phyloP scores from a whole-genome alignment of 1,140 invertebrate genomes.

The Drosophila ogumai region DNA sequence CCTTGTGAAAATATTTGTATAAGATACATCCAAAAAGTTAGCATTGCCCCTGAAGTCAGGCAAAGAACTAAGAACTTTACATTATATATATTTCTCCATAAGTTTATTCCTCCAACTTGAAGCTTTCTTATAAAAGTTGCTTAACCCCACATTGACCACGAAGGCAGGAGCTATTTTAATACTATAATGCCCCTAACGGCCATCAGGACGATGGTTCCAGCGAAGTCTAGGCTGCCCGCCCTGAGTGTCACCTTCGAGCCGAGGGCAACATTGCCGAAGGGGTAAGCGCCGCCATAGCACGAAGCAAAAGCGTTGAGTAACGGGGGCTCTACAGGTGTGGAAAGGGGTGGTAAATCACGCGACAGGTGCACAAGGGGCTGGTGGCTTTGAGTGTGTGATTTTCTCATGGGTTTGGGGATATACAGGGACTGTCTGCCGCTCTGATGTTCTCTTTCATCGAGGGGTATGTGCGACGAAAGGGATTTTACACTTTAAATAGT shows the following conservation, averaged over 20 bases:
- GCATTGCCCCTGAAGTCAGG: conserved; percentile 19
- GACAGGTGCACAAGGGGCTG: conserved; percentile 14
- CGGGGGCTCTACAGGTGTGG: not conserved
- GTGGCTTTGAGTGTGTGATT: not conserved
- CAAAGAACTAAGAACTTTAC: not conserved
- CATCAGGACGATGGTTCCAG: conserved; percentile 1
- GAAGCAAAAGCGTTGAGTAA: not conserved
- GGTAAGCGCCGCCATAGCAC: conserved; percentile 15
- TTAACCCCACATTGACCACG: not conserved
- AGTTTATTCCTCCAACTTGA: conserved; percentile 1
- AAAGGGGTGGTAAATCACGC: conserved; percentile 3
- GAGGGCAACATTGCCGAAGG: conserved; percentile 8
- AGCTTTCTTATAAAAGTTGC: conserved; percentile 6
- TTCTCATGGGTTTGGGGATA: not conserved
- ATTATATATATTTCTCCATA: conserved; percentile 22
- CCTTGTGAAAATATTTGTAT: not conserved
- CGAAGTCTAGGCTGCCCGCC: not conserved
- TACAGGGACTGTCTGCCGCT: conserved; percentile 5
- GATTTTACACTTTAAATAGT: not conserved
- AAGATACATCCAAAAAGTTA: not conserved
- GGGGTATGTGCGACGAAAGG: conserved; percentile 4
- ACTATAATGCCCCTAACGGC: conserved; percentile 7
- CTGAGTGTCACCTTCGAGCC: not conserved
- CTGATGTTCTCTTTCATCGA: not conserved
- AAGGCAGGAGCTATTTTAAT: not conserved